phyloP scores from a whole-genome alignment of 2,888 invertebrate genomes.

The Amphipoea oculea region DNA sequence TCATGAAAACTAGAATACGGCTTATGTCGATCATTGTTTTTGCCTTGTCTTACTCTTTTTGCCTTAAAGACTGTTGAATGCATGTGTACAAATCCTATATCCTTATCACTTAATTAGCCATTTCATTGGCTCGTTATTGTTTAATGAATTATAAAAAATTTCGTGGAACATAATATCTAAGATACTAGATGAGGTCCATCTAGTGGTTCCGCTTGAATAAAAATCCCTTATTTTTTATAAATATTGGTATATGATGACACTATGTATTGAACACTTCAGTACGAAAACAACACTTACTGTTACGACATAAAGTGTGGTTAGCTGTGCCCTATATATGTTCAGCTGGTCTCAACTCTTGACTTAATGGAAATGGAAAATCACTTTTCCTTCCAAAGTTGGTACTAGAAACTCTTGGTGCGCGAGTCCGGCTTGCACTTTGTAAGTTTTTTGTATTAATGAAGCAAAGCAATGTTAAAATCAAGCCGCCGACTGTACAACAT shows the following conservation, averaged over 20 bases:
- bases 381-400: not conserved
- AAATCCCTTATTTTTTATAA: no score
- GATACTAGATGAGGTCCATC: not conserved
- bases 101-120: slow-evolving; percentile 42
- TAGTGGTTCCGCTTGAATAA: not conserved
- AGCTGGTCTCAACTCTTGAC: not conserved
- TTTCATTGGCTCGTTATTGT: slow-evolving; percentile 8
- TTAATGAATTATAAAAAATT: slow-evolving; percentile 10
- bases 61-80: not conserved
- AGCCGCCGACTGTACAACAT: no score
- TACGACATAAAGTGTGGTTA: not conserved
- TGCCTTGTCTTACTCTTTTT: not conserved
- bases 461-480: no score
- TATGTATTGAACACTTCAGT: not conserved
- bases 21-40: not conserved
- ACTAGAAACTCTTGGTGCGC: not conserved
- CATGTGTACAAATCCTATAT: not conserved
- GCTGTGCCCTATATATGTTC: not conserved
- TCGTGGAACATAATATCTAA: not conserved
- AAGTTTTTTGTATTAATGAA: not conserved
- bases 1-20: slow-evolving; percentile 11
- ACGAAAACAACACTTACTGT: not conserved
- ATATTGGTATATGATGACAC: not conserved
- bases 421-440: not conserved
- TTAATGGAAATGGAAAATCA: not conserved